Evolutionary conservation across 2,113 vertebrate species (phyloP).

Genomic region (Engraulis encrasicolus): DNA sequence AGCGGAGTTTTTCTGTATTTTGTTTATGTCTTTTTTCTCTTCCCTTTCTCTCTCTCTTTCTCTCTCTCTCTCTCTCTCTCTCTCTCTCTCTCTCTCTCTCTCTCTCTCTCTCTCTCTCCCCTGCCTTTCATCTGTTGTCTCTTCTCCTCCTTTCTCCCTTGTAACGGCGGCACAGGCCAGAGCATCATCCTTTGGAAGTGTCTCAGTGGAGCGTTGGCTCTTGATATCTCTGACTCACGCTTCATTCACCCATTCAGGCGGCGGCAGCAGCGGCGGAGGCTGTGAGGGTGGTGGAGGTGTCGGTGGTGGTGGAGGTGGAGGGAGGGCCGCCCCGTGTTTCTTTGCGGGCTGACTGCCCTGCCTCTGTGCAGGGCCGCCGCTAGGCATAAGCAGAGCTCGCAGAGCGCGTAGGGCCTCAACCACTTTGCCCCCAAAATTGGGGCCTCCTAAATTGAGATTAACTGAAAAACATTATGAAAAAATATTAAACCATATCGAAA

Average conservation of each 20-base stretch:
- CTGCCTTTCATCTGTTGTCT: background rate
- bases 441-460: too few relatives aligned
- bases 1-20: background rate
- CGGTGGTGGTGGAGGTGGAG: too few relatives aligned
- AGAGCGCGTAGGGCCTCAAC: too few relatives aligned
- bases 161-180: background rate
- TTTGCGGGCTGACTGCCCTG: conserved; percentile 9
- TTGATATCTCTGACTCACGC: conserved; percentile 21
- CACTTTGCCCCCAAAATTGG: too few relatives aligned
- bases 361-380: too few relatives aligned
- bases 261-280: too few relatives aligned
- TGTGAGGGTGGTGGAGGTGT: too few relatives aligned
- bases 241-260: conserved; percentile 12
- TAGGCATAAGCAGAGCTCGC: too few relatives aligned
- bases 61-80: background rate
- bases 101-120: background rate
- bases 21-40: background rate
- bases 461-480: too few relatives aligned
- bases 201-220: conserved; percentile 1
- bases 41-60: too few relatives aligned
- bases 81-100: background rate
- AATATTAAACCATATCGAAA: too few relatives aligned
- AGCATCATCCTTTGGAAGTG: background rate
- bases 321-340: conserved; percentile 7
- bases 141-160: background rate